Conservation (phyloP, 2,113 vertebrate species). For the Lynx canadensis region DNA sequence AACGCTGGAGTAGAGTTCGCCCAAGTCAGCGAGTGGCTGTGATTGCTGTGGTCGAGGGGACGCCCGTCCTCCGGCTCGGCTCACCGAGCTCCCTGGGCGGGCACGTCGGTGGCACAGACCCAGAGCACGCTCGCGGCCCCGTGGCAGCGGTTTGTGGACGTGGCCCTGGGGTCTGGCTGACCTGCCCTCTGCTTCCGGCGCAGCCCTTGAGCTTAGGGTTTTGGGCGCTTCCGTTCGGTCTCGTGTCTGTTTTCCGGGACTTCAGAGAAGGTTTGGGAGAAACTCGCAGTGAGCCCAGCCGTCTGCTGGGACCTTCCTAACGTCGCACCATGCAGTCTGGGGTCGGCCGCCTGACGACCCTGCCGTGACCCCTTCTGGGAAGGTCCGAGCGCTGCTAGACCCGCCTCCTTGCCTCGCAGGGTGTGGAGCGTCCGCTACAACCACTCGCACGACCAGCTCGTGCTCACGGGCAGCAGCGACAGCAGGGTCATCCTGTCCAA, state of each 20-base stretch:
- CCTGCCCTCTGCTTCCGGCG: background rate
- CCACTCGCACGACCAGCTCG: conserved; percentile 98
- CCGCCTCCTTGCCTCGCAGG: conserved; percentile 82
- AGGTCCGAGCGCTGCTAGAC: fast-evolving
- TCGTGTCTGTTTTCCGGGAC: background rate
- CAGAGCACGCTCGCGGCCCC: fast-evolving
- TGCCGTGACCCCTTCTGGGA: fast-evolving
- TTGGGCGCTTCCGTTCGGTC: background rate
- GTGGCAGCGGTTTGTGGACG: background rate
- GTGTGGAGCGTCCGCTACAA: conserved; percentile 99
- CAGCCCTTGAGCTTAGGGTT: background rate
- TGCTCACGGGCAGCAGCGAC: conserved; percentile 98
- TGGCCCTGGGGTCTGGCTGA: background rate
- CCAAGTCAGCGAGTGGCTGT: fast-evolving
- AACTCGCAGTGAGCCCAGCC: fast-evolving
- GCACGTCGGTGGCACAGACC: background rate
- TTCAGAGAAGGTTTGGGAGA: background rate
- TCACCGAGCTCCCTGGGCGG: fast-evolving
- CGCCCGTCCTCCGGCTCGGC: fast-evolving
- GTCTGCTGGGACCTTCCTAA: fast-evolving
- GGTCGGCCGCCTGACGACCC: fast-evolving
- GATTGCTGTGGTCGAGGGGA: background rate
- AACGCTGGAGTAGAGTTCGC: fast-evolving
- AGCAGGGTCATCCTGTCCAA: conserved; percentile 99
- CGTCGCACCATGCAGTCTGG: fast-evolving